Conservation (phyloP, 2,797 vertebrate genomes). For the Sorex maritimensis region DNA sequence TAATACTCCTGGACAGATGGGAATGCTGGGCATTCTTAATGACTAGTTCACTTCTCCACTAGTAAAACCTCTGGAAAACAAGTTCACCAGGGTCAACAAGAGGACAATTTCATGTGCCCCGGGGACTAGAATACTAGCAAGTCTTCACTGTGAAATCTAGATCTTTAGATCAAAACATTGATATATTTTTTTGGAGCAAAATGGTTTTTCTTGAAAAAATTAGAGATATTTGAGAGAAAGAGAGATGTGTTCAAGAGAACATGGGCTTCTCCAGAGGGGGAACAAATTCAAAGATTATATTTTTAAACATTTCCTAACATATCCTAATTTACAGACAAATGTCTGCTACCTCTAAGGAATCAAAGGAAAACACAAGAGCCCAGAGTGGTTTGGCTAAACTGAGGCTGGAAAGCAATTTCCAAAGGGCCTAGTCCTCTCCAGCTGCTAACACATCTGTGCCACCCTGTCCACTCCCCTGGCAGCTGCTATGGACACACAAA, state of each 20-base stretch:
- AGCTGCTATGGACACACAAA: constrained; percentile 34
- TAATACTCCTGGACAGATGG: background rate
- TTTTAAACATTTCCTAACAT: background rate
- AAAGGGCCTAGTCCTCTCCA: constrained; percentile 73
- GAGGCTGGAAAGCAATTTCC: constrained; percentile 76
- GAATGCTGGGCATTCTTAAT: background rate
- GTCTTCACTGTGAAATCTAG: constrained; percentile 29
- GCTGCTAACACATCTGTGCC: constrained; percentile 81
- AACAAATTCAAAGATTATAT: background rate
- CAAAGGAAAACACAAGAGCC: constrained; percentile 13
- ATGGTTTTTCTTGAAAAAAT: too few relatives aligned
- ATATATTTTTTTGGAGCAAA: too few relatives aligned
- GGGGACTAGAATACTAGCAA: background rate
- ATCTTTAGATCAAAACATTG: background rate
- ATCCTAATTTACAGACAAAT: constrained; percentile 7
- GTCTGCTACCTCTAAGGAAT: background rate
- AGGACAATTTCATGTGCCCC: background rate
- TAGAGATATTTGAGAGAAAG: too few relatives aligned
- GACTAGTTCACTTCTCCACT: background rate
- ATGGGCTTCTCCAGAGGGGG: too few relatives aligned
- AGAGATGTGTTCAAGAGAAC: too few relatives aligned
- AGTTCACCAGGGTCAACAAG: background rate
- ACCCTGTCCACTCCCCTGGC: constrained; percentile 12
- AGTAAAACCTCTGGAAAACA: background rate
- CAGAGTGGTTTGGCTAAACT: constrained; percentile 64